Evolutionary conservation across 2,888 invertebrate genomes (phyloP).

Genomic region (Syrista parreyssii): DNA sequence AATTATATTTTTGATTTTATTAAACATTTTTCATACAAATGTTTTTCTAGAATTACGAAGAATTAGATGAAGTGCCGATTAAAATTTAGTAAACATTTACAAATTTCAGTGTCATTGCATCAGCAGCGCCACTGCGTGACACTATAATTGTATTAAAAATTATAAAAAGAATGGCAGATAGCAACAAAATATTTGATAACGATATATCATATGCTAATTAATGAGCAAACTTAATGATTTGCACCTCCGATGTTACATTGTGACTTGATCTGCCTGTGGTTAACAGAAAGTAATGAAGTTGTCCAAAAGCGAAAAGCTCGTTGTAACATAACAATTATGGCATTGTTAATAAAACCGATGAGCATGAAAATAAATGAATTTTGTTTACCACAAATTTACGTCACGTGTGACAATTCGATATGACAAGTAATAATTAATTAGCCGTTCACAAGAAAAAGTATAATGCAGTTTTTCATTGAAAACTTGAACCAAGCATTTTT

Average conservation of each 20-base stretch:
- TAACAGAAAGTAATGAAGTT: not conserved
- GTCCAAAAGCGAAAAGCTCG: not conserved
- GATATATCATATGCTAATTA: not conserved
- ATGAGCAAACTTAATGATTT: not conserved
- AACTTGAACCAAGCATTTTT: not conserved
- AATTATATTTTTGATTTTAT: not conserved
- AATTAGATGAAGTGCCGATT: not conserved
- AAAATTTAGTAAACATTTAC: not conserved
- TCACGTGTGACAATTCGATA: not conserved
- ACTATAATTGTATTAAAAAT: not conserved
- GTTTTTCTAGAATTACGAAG: not conserved
- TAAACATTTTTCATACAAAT: not conserved
- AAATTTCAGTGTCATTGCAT: not conserved
- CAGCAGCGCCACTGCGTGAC: not conserved
- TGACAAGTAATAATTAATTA: not conserved
- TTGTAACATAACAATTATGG: not conserved
- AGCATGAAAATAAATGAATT: not conserved
- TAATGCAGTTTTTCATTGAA: not conserved
- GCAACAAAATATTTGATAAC: not conserved
- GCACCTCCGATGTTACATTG: not conserved
- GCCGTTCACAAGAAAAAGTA: not conserved
- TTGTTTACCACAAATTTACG: not conserved
- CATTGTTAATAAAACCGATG: not conserved
- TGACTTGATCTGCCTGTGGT: not conserved
- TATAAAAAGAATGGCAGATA: not conserved